Conservation (phyloP, 2,888 invertebrate genomes). For the Chironomus riparius region DNA sequence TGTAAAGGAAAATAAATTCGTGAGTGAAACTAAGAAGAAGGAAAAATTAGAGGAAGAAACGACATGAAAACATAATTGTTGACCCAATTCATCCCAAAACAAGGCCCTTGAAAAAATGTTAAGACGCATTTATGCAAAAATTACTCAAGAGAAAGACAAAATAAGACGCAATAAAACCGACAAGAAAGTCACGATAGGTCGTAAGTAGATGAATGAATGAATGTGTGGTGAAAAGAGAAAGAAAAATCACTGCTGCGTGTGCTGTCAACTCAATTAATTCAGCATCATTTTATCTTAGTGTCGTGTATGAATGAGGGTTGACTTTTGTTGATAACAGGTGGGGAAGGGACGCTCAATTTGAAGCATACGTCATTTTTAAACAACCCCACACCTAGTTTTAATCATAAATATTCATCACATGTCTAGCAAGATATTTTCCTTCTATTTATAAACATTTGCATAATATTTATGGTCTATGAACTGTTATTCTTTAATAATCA, state of each 20-base stretch:
- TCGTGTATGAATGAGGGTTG: no score
- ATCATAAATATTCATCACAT: no score
- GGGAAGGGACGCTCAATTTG: no score
- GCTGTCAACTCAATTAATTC: no score
- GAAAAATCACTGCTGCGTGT: no score
- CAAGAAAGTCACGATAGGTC: neutral
- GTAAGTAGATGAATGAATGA: neutral
- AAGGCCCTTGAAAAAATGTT: neutral
- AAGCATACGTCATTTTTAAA: no score
- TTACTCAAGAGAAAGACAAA: neutral
- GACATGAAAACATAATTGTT: neutral
- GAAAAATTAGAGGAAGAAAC: neutral
- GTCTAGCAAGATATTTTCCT: no score
- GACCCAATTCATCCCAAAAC: neutral
- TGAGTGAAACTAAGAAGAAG: neutral
- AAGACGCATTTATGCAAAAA: neutral
- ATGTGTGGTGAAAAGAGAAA: no score
- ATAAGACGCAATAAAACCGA: neutral
- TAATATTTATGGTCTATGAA: neutral
- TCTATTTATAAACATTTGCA: neutral
- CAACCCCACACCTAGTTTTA: no score
- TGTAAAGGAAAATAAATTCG: neutral
- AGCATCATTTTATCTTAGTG: no score
- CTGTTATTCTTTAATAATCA: neutral
- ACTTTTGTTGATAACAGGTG: no score